These are phyloP conservation scores for Hipposideros armiger DNA, from an alignment of 2,113 vertebrate species.

Conservation along the genomic window DNA sequence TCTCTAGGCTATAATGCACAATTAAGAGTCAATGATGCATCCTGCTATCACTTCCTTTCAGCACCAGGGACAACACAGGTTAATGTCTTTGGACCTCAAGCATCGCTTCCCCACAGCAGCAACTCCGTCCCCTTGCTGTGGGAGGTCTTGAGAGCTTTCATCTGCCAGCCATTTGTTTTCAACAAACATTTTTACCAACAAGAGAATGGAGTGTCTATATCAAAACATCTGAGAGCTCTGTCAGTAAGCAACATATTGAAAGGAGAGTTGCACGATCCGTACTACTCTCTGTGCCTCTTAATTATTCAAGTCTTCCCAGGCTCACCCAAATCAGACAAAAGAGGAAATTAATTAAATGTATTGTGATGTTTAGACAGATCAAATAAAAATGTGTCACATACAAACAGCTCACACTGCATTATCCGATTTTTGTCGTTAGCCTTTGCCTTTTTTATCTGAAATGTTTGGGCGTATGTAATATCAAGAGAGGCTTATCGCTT, in stretches of 20 bases:
- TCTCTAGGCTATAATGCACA: neutral
- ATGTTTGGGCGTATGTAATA: neutral
- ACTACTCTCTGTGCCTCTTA: conserved; percentile 14
- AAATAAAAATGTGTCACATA: conserved; percentile 52
- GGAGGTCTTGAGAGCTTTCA: neutral
- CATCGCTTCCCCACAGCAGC: neutral
- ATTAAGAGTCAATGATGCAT: neutral
- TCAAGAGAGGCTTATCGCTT: neutral
- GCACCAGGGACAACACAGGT: neutral
- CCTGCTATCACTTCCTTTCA: neutral
- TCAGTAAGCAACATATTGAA: conserved; percentile 1
- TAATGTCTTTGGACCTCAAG: neutral
- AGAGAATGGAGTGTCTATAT: conserved; percentile 20
- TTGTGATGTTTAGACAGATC: conserved; percentile 51
- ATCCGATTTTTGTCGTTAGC: neutral
- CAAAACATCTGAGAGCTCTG: conserved; percentile 19
- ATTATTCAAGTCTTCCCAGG: conserved; percentile 37
- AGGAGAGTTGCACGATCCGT: conserved; percentile 22
- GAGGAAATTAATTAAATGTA: conserved; percentile 41
- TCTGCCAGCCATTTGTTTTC: neutral
- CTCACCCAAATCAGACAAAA: conserved; percentile 11
- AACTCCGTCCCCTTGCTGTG: neutral
- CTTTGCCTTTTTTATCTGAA: neutral
- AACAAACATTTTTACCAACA: neutral
- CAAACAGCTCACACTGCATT: neutral